phyloP scores from a whole-genome alignment of 2,797 vertebrate genomes.

The Sebastiscus albofasciatus region DNA sequence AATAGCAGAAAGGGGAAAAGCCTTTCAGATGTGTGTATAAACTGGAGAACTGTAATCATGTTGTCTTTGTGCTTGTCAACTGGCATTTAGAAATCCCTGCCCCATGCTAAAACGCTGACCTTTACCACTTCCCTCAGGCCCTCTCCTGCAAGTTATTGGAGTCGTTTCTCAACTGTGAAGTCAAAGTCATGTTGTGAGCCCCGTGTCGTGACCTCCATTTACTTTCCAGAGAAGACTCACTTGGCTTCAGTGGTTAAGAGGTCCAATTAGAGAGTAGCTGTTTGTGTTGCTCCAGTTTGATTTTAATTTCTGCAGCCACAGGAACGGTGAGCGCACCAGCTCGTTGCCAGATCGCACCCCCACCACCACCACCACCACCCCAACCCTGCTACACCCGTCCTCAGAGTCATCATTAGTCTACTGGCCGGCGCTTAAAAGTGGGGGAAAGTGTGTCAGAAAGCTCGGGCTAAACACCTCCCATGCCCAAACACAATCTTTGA shows the following conservation, averaged over 20 bases:
- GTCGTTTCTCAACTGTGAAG: conserved; percentile 78
- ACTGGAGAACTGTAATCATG: conserved; percentile 67
- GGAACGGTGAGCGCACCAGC: conserved; percentile 21
- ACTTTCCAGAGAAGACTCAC: conserved; percentile 72
- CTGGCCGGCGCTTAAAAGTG: conserved; percentile 49
- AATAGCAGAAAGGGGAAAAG: conserved; percentile 60
- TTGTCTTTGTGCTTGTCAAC: conserved; percentile 75
- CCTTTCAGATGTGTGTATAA: conserved; percentile 53
- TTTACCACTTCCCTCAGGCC: conserved; percentile 69
- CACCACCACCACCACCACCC: not conserved
- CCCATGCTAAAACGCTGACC: conserved; percentile 76
- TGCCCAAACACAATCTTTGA: conserved; percentile 49
- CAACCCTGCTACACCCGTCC: conserved; percentile 37
- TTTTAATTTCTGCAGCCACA: conserved; percentile 68
- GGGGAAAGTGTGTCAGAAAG: conserved; percentile 66
- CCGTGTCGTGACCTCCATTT: conserved; percentile 82
- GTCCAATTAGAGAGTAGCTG: conserved; percentile 79
- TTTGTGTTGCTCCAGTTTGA: conserved; percentile 69
- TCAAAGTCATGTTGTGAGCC: conserved; percentile 73
- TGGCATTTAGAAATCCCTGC: conserved; percentile 76
- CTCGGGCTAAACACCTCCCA: conserved; percentile 39
- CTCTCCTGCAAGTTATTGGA: conserved; percentile 75
- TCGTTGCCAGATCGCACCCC: conserved; percentile 39
- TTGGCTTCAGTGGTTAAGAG: conserved; percentile 77
- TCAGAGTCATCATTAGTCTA: conserved; percentile 74